Percentiles rank a stretch among this genome's conserved stretches.
These are phyloP conservation scores for Chironomus tepperi DNA, from an alignment of 1,140 invertebrate species.

Conservation along the genomic window DNA sequence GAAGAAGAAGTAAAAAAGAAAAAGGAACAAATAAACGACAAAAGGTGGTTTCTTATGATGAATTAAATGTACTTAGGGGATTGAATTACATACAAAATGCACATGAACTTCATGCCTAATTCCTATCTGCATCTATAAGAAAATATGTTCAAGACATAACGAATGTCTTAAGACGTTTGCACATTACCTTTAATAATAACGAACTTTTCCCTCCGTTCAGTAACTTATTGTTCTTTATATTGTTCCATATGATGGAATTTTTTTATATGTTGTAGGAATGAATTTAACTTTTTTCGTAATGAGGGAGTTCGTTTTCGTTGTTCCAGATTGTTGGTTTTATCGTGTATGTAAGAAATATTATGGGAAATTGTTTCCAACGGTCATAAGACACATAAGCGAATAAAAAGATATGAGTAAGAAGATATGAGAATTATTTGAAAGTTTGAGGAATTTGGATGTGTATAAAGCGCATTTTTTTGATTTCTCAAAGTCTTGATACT, in stretches of 20 bases:
- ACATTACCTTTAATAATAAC: neutral
- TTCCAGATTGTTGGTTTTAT: constrained; percentile 7
- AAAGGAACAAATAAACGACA: neutral
- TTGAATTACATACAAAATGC: neutral
- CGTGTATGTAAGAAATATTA: neutral
- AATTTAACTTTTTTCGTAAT: neutral
- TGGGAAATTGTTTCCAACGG: neutral
- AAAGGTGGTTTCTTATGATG: neutral
- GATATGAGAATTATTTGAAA: too few relatives aligned
- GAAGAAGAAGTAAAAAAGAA: neutral
- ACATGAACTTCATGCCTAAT: neutral
- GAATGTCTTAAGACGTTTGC: constrained; percentile 6
- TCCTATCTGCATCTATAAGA: neutral
- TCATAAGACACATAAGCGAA: neutral
- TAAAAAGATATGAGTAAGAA: neutral
- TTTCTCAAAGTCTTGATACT: too few relatives aligned
- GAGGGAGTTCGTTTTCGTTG: neutral
- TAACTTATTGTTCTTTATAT: constrained; percentile 1
- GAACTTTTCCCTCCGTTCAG: neutral
- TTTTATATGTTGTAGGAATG: neutral
- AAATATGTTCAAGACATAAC: neutral
- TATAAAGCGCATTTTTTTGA: too few relatives aligned
- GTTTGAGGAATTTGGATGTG: too few relatives aligned
- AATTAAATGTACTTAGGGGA: neutral
- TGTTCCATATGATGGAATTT: constrained; percentile 15